Evolutionary conservation across 2,888 invertebrate species (phyloP), one percentile per base, ranked within the genome.

Genomic region (Microplitis manilae): DNA sequence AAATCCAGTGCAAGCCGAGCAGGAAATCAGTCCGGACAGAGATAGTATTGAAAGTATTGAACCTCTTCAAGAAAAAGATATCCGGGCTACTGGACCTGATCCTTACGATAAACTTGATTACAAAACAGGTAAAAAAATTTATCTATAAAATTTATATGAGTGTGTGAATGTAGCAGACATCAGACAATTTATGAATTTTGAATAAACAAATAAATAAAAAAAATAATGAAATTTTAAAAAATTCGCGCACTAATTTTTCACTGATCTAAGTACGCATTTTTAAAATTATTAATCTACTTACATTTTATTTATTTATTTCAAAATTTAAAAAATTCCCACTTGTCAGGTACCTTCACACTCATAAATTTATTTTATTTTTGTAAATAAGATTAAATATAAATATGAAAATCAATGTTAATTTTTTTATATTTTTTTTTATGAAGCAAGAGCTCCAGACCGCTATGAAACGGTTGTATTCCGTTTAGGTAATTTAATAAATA

Each of bases 51-150:
- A 87, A 73, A 88, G 87, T 60, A 87, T 87, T 81, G 90, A 90
- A 77, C 88, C 88, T 0, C 83, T 89, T 7, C 86, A 90, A 41
- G 88, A 90, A 39, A 87, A 89, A 76, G 88, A 90, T 73, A 84
- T 90, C 50, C 88, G 88, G 79, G 90, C 90, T 1, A 90, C 88
- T 9, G 91, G 90, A 5, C 90, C 90, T 0, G 91, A 91, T 83
- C 91, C 90, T 17, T 91, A 90, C 75, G 91, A 91, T 61, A 91
- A 91, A 83, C 85, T 91, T 38, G 88, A 90, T 81, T 90, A 90
- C 81, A 90, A 87, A 85, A 86, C 87, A 81, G 90, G 91, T 91
- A 80, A 87, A 30, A 5, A 67, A 64, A 41, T 13, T 17, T 50
- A 71, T 59, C n/a, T 8, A 8, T 40, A 1, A 40, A 41, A 68